Conservation (phyloP, 1,140 invertebrate species). For the Archegozetes longisetosus region DNA sequence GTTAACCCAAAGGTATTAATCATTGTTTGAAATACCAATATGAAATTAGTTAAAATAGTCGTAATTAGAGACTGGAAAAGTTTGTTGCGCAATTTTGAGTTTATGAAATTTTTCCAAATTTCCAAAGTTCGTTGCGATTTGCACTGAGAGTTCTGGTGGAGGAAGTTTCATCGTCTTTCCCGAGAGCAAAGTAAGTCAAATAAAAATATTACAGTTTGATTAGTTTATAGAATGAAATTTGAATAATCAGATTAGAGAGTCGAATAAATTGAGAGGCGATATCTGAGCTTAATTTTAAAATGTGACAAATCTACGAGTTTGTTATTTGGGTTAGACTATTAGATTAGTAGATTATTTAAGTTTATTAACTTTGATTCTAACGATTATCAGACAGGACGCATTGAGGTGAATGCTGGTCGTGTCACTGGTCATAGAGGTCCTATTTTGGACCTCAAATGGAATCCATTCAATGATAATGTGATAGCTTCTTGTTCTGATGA, state of each 20-base stretch:
- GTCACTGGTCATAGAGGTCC: slow-evolving; percentile 65
- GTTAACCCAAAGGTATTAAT: slow-evolving; percentile 87
- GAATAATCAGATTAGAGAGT: too few species aligned
- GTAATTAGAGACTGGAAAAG: not conserved
- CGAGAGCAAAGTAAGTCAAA: slow-evolving; percentile 56
- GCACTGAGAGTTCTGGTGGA: slow-evolving; percentile 83
- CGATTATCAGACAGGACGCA: too few species aligned
- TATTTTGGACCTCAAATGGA: slow-evolving; percentile 73
- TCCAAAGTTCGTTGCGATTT: slow-evolving; percentile 80
- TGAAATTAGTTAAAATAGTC: too few species aligned
- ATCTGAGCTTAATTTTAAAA: too few species aligned
- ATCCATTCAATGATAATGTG: slow-evolving; percentile 84
- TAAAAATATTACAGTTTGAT: too few species aligned
- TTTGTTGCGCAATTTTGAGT: not conserved
- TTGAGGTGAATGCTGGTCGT: slow-evolving; percentile 44
- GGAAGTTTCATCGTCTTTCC: slow-evolving; percentile 82
- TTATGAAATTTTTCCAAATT: too few species aligned
- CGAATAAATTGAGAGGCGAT: too few species aligned
- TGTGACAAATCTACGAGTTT: too few species aligned
- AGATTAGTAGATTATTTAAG: not conserved
- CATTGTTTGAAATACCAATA: slow-evolving; percentile 92
- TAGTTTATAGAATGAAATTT: too few species aligned
- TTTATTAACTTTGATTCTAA: not conserved
- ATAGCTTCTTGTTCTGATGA: slow-evolving; percentile 91
- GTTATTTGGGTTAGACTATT: not conserved